Base-by-base conservation (phyloP, 2,888 invertebrate species). In the Polylopha cassiicola region DNA sequence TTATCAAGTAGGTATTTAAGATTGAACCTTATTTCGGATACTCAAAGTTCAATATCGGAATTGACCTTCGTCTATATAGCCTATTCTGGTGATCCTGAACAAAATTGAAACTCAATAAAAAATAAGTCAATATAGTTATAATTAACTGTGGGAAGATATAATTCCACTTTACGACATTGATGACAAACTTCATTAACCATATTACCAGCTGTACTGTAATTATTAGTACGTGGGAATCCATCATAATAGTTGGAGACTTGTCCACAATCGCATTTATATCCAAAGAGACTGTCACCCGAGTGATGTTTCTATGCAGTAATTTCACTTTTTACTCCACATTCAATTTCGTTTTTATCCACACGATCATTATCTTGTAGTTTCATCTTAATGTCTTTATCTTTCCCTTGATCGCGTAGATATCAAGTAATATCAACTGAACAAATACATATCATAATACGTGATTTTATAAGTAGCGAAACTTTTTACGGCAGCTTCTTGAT, bases 221-320 rank as follows among this genome's bases (percentile, higher is more conserved):
- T 41, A 21, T 30, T 31, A 24, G 32, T 39, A 27, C 26, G 23
- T 27, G 27, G 9, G 33, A 20, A 30, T 27, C 10, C 21, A 28
- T 33, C 29, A 24, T 17, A 68, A 68, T 71, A 63, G 50, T 48
- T 18, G 21, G 41, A 56, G 56, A 63, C 59, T 59, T 54, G 58
- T n/a, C n/a, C n/a, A n/a, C 51, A 65, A 65, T 29, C 18, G 28
- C 27, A 39, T 65, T 67, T 55, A 62, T 61, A 54, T 55, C 59
- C 65, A 62, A 58, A n/a, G n/a, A n/a, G n/a, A n/a, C n/a, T 65
- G 67, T 64, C 64, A 66, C 68, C 61, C 59, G 58, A 48, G 54
- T 72, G 70, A 73, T 71, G 69, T 65, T 67, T 78, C 78, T 71
- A 73, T 75, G 65, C 65, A 47, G 60, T 54, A 41, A 58, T 61